Evolutionary conservation across 1,140 invertebrate genomes (phyloP).

Genomic region (Calliopsis andreniformis): DNA sequence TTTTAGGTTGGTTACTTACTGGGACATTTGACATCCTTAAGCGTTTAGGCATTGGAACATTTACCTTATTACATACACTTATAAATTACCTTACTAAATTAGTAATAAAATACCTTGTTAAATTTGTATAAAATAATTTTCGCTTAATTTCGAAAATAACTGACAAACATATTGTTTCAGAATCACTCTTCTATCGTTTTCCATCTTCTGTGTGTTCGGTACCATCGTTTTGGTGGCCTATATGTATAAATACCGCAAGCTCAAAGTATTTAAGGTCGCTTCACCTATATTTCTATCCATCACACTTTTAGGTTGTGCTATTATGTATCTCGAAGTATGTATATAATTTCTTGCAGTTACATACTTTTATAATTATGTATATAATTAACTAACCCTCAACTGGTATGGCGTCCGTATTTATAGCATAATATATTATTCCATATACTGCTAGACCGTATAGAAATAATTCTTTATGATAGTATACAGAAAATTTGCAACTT

Average conservation of each 20-base stretch:
- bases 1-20: too few relatives aligned
- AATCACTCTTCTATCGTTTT: constrained; percentile 90
- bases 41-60: too few relatives aligned
- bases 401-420: too few relatives aligned
- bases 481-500: too few relatives aligned
- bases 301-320: constrained; percentile 92
- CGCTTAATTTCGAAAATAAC: not conserved
- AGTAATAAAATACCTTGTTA: not conserved
- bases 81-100: too few relatives aligned
- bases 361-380: not conserved
- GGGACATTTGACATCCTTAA: too few relatives aligned
- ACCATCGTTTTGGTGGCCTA: constrained; percentile 89
- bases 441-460: too few relatives aligned
- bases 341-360: constrained; percentile 1
- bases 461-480: too few relatives aligned
- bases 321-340: constrained; percentile 94
- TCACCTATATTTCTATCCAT: constrained; percentile 95
- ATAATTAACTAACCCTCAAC: too few relatives aligned
- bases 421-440: too few relatives aligned
- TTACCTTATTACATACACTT: too few relatives aligned
- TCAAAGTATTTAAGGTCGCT: constrained; percentile 94
- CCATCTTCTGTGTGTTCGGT: constrained; percentile 89
- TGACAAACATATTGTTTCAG: constrained; percentile 78
- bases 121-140: not conserved
- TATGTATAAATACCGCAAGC: constrained; percentile 89